Conservation (phyloP, 2,113 vertebrate genomes). For the Nasalis larvatus region DNA sequence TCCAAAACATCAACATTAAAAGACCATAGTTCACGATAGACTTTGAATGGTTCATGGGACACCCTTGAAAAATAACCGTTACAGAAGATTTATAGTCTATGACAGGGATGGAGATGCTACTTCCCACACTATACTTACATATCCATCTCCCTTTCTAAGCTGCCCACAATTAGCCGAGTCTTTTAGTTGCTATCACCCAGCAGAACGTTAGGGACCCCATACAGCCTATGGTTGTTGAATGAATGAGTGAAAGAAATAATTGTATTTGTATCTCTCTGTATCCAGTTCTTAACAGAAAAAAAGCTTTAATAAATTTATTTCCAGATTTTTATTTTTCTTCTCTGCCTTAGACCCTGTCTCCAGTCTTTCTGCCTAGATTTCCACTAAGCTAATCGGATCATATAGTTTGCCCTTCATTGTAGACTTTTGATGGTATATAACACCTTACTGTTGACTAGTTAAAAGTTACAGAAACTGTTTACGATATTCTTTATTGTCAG, state of each 20-base stretch:
- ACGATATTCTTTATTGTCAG: background rate
- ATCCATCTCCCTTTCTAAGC: background rate
- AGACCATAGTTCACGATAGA: background rate
- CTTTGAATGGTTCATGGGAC: background rate
- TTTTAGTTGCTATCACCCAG: background rate
- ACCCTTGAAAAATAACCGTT: background rate
- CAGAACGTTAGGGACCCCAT: background rate
- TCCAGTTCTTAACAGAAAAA: conserved; percentile 9
- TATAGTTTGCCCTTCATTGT: background rate
- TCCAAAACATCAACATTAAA: background rate
- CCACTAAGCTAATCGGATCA: background rate
- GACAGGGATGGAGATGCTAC: background rate
- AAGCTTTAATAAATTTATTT: background rate
- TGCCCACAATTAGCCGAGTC: background rate
- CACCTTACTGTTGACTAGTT: background rate
- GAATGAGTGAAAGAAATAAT: background rate
- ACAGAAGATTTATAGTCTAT: conserved; percentile 9
- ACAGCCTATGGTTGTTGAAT: background rate
- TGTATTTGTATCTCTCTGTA: background rate
- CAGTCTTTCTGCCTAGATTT: background rate
- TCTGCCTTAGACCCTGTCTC: background rate
- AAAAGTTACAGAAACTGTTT: conserved; percentile 18
- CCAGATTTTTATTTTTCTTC: background rate
- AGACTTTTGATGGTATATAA: background rate
- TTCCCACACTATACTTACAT: background rate